phyloP scores from a whole-genome alignment of 2,888 invertebrate species.

The Eudemis profundana region DNA sequence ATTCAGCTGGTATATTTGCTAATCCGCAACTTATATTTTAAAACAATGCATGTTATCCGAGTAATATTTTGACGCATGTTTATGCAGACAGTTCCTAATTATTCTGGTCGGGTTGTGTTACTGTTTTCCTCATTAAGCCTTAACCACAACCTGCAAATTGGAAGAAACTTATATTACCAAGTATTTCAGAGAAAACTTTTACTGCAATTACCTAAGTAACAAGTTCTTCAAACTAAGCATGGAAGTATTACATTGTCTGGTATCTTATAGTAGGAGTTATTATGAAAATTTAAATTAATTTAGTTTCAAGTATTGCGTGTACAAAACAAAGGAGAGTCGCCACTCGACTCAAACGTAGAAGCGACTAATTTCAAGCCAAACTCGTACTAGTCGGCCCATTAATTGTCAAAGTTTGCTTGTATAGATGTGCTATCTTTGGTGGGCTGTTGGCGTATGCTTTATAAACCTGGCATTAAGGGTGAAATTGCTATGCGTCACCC shows the following conservation, averaged over 20 bases:
- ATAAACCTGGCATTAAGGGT: slow-evolving; percentile 14
- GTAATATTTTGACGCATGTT: not conserved
- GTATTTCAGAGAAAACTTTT: not conserved
- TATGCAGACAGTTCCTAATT: not conserved
- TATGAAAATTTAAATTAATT: slow-evolving; percentile 27
- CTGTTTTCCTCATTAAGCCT: slow-evolving; percentile 13
- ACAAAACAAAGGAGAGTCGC: slow-evolving; percentile 38
- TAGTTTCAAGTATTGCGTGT: slow-evolving; percentile 27
- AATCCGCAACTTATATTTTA: no score
- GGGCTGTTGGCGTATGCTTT: slow-evolving; percentile 3
- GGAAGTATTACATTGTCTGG: not conserved
- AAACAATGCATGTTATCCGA: no score
- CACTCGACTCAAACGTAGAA: slow-evolving; percentile 49
- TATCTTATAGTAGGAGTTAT: slow-evolving; percentile 3
- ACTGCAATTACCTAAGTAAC: slow-evolving; percentile 7
- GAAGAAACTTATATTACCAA: slow-evolving; percentile 9
- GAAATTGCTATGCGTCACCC: slow-evolving; percentile 11
- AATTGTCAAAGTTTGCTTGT: slow-evolving; percentile 69
- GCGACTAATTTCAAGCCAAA: slow-evolving; percentile 68
- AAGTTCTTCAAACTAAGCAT: not conserved
- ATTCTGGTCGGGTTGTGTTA: slow-evolving; percentile 1
- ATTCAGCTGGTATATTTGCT: no score
- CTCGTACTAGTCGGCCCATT: slow-evolving; percentile 61
- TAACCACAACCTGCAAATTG: not conserved
- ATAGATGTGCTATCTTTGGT: slow-evolving; percentile 34